Base-by-base conservation (phyloP, 2,888 invertebrate genomes). In the Spisula subtruncata region DNA sequence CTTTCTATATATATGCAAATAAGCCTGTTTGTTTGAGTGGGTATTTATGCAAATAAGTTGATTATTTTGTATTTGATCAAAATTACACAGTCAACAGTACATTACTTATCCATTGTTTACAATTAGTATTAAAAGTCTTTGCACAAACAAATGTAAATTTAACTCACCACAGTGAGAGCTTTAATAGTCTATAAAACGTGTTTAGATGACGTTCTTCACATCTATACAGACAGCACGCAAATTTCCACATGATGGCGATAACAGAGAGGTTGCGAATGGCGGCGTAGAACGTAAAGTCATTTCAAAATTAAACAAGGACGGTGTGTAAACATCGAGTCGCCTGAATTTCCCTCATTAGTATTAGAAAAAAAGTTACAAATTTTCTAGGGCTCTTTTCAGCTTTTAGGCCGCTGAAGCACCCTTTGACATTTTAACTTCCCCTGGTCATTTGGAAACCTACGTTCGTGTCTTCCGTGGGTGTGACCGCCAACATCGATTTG, bases 51-150 rank as follows among this genome's bases (percentile, higher is more conserved):
- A 85, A 85, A 85, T 85, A 85, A 56, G 56, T 35, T 25, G 54
- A 79, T 85, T 85, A 79, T 54, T 56, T 80, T 32, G 80, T 80
- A 56, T 85, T 85, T 85, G 85, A 80, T 80, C 79, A 85, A 32
- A 80, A 79, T 85, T 85, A 80, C 46, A 4, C 35, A 25, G 80
- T 80, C 54, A 85, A 85, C 85, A 85, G 32, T 29, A n/a, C 56
- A 80, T 56, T 80, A 35, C 16, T 29, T 10, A 5, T 41, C 80
- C 32, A 25, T 32, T 85, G 80, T 85, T 79, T 85, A 54, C 85
- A 54, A 54, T 80, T n/a, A 32, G 25, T 12, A 35, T 84, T 75
- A 32, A 71, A 32, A 79, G 71, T 75, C 79, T 54, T 54, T 80
- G 75, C 35, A 75, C 32, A 75, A 75, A 75, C 75, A 75, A 75